A percentile compares a stretch with the other conserved stretches of the same genome.
Evolutionary conservation across 2,888 invertebrate genomes (phyloP).

Genomic region (Drosophila meridionalis): DNA sequence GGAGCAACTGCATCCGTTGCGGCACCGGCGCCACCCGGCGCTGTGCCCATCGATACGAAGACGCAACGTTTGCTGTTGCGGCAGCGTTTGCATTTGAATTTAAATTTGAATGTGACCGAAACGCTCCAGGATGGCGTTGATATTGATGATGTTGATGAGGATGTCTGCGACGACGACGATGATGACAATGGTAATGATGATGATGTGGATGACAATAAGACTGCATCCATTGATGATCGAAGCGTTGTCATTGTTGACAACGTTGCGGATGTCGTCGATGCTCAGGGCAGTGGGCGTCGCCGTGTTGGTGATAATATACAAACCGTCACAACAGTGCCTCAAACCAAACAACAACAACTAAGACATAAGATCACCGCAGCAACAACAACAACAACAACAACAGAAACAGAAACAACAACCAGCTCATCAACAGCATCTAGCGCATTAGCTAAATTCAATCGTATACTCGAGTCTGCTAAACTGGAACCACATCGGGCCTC

Average conservation of each 20-base stretch:
- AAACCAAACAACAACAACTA: slow-evolving; percentile 77
- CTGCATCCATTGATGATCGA: slow-evolving; percentile 35
- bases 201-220: slow-evolving; percentile 28
- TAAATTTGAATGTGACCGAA: slow-evolving; percentile 78
- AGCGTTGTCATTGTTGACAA: slow-evolving; percentile 11
- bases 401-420: slow-evolving; percentile 68
- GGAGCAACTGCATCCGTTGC: slow-evolving; percentile 54
- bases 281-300: slow-evolving; percentile 66
- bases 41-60: slow-evolving; percentile 54
- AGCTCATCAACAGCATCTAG: slow-evolving; percentile 79
- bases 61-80: slow-evolving; percentile 79
- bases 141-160: slow-evolving; percentile 77
- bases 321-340: slow-evolving; percentile 85
- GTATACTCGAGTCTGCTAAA: slow-evolving; percentile 84
- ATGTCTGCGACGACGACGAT: slow-evolving; percentile 65
- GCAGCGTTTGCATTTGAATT: slow-evolving; percentile 82
- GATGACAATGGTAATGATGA: slow-evolving; percentile 49
- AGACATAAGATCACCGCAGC: slow-evolving; percentile 78
- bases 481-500: slow-evolving; percentile 69
- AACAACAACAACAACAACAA: slow-evolving; percentile 65
- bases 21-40: slow-evolving; percentile 51
- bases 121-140: slow-evolving; percentile 77
- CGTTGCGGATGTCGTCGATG: slow-evolving; percentile 52
- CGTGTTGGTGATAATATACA: slow-evolving; percentile 80
- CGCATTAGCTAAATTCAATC: slow-evolving; percentile 85